A percentile compares a stretch with the other conserved stretches of the same genome.
These are phyloP conservation scores for Arctia plantaginis DNA, from an alignment of 2,888 invertebrate species.

Conservation along the genomic window DNA sequence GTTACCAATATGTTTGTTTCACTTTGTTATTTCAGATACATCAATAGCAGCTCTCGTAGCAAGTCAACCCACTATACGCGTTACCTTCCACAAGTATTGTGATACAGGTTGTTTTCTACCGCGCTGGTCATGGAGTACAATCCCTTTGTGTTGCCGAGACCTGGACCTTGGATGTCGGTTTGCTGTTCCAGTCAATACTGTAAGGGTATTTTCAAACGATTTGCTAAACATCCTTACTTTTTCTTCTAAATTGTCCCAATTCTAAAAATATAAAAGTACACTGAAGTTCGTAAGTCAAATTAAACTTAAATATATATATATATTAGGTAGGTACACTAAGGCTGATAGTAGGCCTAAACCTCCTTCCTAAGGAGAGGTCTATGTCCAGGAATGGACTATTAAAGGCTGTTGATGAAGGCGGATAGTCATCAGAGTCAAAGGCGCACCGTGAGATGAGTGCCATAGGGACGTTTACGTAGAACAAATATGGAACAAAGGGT, in stretches of 20 bases:
- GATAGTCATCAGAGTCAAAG: no score
- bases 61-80: background rate
- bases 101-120: slow-evolving; percentile 50
- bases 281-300: background rate
- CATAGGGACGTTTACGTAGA: no score
- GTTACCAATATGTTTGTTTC: no score
- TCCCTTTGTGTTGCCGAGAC: slow-evolving; percentile 9
- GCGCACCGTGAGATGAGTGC: no score
- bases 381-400: no score
- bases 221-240: slow-evolving; percentile 57
- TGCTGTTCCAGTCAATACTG: slow-evolving; percentile 62
- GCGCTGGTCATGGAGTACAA: slow-evolving; percentile 33
- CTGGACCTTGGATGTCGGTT: slow-evolving; percentile 27
- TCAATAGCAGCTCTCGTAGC: no score
- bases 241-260: slow-evolving; percentile 67
- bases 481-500: no score
- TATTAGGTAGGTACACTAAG: background rate
- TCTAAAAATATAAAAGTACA: slow-evolving; percentile 48
- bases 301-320: background rate
- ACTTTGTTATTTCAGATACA: no score
- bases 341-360: no score
- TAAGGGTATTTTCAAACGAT: slow-evolving; percentile 39
- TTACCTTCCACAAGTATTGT: slow-evolving; percentile 71
- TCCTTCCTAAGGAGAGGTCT: no score
- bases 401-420: no score